phyloP scores from a whole-genome alignment of 2,888 invertebrate genomes.

The Melieria crassipennis region DNA sequence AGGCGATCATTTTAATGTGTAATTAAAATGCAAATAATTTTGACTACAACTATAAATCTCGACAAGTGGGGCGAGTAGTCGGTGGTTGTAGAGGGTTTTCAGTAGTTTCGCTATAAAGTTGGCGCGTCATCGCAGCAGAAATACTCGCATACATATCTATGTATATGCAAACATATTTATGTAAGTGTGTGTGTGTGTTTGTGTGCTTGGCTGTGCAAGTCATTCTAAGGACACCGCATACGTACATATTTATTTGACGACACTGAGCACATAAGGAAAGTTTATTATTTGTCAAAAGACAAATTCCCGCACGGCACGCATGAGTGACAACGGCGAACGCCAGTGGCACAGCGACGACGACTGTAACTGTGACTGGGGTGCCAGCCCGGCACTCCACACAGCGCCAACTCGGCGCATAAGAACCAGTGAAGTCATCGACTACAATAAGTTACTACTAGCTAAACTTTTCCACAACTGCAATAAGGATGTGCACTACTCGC shows the following conservation, averaged over 20 bases:
- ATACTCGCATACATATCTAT: too few species aligned
- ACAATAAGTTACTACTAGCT: background rate
- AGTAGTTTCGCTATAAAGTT: background rate
- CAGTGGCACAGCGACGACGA: background rate
- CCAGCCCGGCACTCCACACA: background rate
- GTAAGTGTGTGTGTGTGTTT: background rate
- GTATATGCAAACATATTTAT: background rate
- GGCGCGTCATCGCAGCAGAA: background rate
- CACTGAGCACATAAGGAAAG: conserved; percentile 6
- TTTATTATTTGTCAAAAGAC: conserved; percentile 46
- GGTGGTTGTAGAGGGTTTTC: background rate
- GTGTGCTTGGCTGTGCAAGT: background rate
- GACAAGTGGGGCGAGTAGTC: background rate
- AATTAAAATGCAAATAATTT: background rate
- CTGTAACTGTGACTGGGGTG: conserved; percentile 2
- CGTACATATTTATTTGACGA: background rate
- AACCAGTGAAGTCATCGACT: conserved; percentile 9
- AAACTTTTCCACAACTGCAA: too few species aligned
- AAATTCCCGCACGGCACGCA: conserved; percentile 56
- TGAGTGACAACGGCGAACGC: conserved; percentile 16
- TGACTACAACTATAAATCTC: background rate
- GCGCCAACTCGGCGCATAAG: background rate
- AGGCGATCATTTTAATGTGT: background rate
- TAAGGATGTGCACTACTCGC: too few species aligned
- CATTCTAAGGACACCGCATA: background rate